These are phyloP conservation scores for Teleogryllus occipitalis DNA, from an alignment of 1,140 invertebrate species.

Conservation along the genomic window DNA sequence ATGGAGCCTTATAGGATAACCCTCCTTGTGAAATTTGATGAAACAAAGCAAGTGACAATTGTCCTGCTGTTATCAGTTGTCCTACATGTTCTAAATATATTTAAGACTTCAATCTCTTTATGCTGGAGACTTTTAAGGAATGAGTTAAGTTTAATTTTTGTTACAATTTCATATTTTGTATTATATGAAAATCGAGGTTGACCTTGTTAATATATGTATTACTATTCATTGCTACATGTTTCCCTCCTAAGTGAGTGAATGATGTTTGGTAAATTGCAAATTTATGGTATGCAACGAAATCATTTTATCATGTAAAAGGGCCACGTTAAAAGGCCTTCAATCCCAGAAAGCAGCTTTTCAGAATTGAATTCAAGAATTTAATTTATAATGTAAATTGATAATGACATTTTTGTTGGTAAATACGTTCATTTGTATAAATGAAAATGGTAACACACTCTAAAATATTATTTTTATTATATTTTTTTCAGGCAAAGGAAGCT, in stretches of 20 bases:
- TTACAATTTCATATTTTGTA: too few species aligned
- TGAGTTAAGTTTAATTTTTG: too few species aligned
- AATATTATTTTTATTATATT: conserved; percentile 22
- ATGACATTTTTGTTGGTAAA: neutral
- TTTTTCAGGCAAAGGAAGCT: conserved; percentile 64
- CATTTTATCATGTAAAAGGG: neutral
- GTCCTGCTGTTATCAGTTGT: too few species aligned
- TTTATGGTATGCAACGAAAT: neutral
- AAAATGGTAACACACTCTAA: neutral
- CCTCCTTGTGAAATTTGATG: too few species aligned
- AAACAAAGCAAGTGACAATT: too few species aligned
- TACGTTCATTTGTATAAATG: neutral
- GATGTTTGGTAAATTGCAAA: neutral
- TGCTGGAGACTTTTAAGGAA: too few species aligned
- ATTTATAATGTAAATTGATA: neutral
- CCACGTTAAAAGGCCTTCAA: neutral
- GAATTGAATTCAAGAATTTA: neutral
- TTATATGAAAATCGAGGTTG: too few species aligned
- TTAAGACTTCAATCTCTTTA: too few species aligned
- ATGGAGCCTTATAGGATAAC: too few species aligned
- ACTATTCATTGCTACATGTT: too few species aligned
- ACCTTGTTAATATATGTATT: too few species aligned
- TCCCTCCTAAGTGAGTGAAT: neutral
- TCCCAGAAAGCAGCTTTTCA: neutral
- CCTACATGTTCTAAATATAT: too few species aligned